Evolutionary conservation across 2,888 invertebrate genomes (phyloP).

Genomic region (Acronicta leporina): DNA sequence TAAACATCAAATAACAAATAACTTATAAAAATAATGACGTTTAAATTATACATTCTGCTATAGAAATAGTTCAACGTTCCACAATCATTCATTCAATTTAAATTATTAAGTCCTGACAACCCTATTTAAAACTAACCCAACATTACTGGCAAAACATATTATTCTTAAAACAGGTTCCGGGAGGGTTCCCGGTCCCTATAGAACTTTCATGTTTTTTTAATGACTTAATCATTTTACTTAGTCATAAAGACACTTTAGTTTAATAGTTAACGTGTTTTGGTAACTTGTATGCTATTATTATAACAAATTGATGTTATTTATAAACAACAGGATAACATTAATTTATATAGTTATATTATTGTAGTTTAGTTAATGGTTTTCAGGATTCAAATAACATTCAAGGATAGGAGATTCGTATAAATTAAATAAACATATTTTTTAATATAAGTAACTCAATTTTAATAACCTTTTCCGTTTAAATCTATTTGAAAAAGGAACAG

Average conservation of each 20-base stretch:
- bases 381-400: background rate
- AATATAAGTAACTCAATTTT: too few species aligned
- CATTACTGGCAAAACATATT: conserved; percentile 17
- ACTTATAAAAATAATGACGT: too few species aligned
- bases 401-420: background rate
- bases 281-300: conserved; percentile 29
- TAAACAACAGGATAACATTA: conserved; percentile 13
- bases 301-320: conserved; percentile 38
- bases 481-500: background rate
- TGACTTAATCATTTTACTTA: conserved; percentile 49
- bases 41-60: too few species aligned
- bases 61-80: too few species aligned
- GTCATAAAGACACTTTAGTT: conserved; percentile 28
- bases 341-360: conserved; percentile 9
- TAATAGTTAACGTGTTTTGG: conserved; percentile 22
- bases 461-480: background rate
- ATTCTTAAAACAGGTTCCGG: conserved; percentile 37
- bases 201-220: conserved; percentile 33
- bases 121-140: conserved; percentile 27
- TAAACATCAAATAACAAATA: too few species aligned
- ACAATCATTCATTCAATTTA: too few species aligned
- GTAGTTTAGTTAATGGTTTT: background rate
- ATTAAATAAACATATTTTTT: background rate
- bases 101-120: conserved; percentile 25
- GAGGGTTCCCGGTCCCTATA: conserved; percentile 10